Conservation (phyloP, 2,113 vertebrate genomes). For the Mastomys coucha region DNA sequence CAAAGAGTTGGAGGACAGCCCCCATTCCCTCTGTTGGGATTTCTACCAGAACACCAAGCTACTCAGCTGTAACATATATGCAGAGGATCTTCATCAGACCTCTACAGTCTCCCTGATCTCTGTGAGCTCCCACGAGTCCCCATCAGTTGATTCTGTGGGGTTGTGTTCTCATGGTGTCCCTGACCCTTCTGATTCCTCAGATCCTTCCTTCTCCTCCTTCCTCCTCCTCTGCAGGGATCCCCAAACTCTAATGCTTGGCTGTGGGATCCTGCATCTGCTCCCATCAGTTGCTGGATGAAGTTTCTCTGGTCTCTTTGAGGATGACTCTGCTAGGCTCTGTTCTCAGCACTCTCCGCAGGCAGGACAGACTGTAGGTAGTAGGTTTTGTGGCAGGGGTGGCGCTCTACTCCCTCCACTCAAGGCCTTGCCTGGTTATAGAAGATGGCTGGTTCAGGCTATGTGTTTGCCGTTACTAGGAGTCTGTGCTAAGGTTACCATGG, state of each 20-base stretch:
- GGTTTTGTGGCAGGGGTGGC: background rate
- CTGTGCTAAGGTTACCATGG: background rate
- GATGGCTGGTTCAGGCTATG: background rate
- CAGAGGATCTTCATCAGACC: background rate
- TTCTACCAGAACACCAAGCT: background rate
- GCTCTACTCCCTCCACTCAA: background rate
- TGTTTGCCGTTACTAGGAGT: background rate
- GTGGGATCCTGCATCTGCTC: background rate
- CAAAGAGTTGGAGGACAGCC: background rate
- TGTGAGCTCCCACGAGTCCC: background rate
- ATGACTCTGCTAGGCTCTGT: background rate
- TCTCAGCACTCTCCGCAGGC: background rate
- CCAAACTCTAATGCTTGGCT: background rate
- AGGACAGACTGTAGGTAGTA: background rate
- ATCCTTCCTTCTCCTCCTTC: background rate
- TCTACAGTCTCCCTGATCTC: background rate
- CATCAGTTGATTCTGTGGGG: background rate
- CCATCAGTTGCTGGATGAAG: background rate
- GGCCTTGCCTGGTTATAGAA: background rate
- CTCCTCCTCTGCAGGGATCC: background rate
- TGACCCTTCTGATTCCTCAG: background rate
- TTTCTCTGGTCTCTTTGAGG: background rate
- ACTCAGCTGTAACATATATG: background rate
- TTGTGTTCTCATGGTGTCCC: background rate
- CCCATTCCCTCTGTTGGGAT: background rate